phyloP scores from a whole-genome alignment of 2,888 invertebrate species.

The Aspidiotus rigidus region DNA sequence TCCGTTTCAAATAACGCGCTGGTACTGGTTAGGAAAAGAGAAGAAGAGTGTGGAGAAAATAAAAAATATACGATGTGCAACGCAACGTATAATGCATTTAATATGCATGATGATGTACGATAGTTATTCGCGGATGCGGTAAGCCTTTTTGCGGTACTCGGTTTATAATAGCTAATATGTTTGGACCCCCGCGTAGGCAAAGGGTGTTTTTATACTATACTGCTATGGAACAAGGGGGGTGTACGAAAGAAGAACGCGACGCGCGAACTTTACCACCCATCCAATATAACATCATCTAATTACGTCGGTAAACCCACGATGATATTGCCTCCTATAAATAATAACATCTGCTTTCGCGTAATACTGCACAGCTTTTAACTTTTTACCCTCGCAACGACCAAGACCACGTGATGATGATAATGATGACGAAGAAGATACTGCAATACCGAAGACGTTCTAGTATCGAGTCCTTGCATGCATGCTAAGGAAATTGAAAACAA shows the following conservation, averaged over 20 bases:
- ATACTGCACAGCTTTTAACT: slow-evolving; percentile 21
- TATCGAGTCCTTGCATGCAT: too few species aligned
- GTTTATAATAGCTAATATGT: slow-evolving; percentile 31
- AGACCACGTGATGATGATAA: too few species aligned
- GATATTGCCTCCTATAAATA: slow-evolving; percentile 33
- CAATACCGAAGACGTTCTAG: too few species aligned
- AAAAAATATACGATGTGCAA: background rate
- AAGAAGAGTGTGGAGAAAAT: background rate
- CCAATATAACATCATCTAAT: slow-evolving; percentile 30
- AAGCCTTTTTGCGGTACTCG: slow-evolving; percentile 29
- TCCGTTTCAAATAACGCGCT: too few species aligned
- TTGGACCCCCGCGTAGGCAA: slow-evolving; percentile 21
- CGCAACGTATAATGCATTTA: slow-evolving; percentile 29
- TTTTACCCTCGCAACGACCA: slow-evolving; percentile 21
- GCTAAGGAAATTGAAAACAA: too few species aligned
- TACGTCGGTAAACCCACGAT: slow-evolving; percentile 30
- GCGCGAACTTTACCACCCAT: slow-evolving; percentile 26
- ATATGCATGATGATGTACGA: slow-evolving; percentile 33
- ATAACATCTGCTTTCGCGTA: slow-evolving; percentile 31
- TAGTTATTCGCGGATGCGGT: slow-evolving; percentile 28
- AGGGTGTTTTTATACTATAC: slow-evolving; percentile 28
- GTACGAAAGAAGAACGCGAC: slow-evolving; percentile 4
- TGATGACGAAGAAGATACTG: too few species aligned
- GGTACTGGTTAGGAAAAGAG: background rate
- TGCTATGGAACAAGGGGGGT: slow-evolving; percentile 15